Evolutionary conservation across 1,140 invertebrate genomes (phyloP).

Genomic region (Psilanteris sp.): DNA sequence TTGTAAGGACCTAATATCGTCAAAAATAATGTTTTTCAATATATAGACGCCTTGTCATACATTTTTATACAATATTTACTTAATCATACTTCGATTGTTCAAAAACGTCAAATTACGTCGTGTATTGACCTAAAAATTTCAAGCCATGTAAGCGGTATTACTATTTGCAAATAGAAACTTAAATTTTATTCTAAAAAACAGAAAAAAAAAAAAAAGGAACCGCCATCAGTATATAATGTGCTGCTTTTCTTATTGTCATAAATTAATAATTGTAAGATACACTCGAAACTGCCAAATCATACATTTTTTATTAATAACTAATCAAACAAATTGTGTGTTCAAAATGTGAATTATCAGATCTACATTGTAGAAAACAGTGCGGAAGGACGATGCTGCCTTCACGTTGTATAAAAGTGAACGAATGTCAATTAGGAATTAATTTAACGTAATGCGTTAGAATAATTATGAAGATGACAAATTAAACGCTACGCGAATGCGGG

Average conservation of each 20-base stretch:
- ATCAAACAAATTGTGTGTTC: conserved; percentile 32
- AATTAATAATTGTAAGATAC: conserved; percentile 5
- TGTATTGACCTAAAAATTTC: too few relatives aligned
- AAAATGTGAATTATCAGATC: neutral
- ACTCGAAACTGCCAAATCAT: conserved; percentile 23
- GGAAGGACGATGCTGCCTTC: conserved; percentile 44
- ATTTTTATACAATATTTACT: too few relatives aligned
- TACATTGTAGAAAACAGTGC: conserved; percentile 3
- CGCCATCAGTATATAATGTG: too few relatives aligned
- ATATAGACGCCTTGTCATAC: too few relatives aligned
- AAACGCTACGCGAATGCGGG: conserved; percentile 15
- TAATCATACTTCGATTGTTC: too few relatives aligned
- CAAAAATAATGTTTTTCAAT: too few relatives aligned
- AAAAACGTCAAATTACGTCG: too few relatives aligned
- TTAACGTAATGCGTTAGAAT: conserved; percentile 60
- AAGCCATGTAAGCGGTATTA: too few relatives aligned
- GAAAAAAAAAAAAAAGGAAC: too few relatives aligned
- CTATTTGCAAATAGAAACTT: too few relatives aligned
- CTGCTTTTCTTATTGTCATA: neutral
- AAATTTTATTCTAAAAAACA: too few relatives aligned
- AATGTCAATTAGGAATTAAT: conserved; percentile 76
- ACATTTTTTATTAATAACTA: conserved; percentile 12
- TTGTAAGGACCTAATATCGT: too few relatives aligned
- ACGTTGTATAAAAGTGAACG: conserved; percentile 71
- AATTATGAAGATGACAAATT: conserved; percentile 11